Evolutionary conservation across 2,797 vertebrate genomes (phyloP).

Genomic region (Acipenser oxyrinchus): DNA sequence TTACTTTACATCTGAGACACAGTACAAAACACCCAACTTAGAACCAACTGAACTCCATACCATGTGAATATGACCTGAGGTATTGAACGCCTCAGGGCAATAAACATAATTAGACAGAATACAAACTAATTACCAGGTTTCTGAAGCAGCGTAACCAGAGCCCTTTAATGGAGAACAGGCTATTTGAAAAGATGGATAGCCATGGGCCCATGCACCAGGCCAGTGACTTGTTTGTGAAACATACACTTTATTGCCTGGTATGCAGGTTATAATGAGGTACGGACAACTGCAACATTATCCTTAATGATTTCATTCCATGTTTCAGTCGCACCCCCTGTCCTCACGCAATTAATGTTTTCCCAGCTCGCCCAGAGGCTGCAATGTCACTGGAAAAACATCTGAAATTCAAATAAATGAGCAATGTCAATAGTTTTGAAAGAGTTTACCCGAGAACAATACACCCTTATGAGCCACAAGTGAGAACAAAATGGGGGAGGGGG

Average conservation of each 20-base stretch:
- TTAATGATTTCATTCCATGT: conserved; percentile 79
- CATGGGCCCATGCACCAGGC: conserved; percentile 68
- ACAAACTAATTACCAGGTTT: conserved; percentile 56
- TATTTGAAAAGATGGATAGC: conserved; percentile 59
- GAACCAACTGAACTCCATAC: conserved; percentile 48
- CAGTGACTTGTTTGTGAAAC: conserved; percentile 87
- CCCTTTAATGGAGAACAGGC: conserved; percentile 59
- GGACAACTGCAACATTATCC: conserved; percentile 86
- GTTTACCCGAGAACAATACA: conserved; percentile 94
- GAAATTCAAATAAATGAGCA: conserved; percentile 97
- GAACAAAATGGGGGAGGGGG: conserved; percentile 59
- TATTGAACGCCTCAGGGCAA: conserved; percentile 51
- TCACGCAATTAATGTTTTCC: conserved; percentile 81
- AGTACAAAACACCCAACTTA: conserved; percentile 55
- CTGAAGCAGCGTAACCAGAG: conserved; percentile 51
- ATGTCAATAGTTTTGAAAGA: conserved; percentile 97
- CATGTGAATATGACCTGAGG: conserved; percentile 49
- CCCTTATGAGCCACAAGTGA: conserved; percentile 92
- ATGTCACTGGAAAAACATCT: conserved; percentile 57
- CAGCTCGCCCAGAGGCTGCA: conserved; percentile 70
- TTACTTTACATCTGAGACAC: too few relatives aligned
- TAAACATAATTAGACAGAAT: conserved; percentile 55
- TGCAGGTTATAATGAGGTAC: conserved; percentile 82
- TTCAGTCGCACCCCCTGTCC: conserved; percentile 58
- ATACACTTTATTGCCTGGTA: conserved; percentile 72